phyloP scores from a whole-genome alignment of 2,888 invertebrate species.

The Zaprionus lineosus region DNA sequence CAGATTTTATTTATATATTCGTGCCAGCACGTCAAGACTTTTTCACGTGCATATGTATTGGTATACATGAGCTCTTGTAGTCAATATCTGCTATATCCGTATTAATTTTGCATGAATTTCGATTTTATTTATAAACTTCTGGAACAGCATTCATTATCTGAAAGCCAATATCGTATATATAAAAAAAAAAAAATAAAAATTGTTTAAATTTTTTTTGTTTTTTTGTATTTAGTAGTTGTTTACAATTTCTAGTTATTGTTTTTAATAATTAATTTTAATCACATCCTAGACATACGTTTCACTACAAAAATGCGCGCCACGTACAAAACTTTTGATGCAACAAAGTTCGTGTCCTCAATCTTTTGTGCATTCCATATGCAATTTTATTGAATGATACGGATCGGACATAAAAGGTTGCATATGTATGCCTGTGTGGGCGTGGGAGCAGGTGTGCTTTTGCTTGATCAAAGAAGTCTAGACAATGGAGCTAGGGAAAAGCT shows the following conservation, averaged over 20 bases:
- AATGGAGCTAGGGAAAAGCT: slow-evolving; percentile 7
- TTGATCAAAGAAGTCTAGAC: slow-evolving; percentile 1
- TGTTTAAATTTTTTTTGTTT: no score
- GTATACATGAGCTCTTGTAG: not conserved
- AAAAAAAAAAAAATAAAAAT: no score
- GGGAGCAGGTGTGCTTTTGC: slow-evolving; percentile 3
- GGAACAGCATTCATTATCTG: no score
- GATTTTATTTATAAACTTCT: no score
- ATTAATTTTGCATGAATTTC: not conserved
- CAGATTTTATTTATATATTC: not conserved
- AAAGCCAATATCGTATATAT: no score
- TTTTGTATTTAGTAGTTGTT: no score
- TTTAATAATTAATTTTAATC: not conserved
- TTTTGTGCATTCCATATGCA: slow-evolving; percentile 24
- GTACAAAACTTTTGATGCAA: not conserved
- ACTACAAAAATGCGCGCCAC: slow-evolving; percentile 14
- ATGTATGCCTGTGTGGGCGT: not conserved
- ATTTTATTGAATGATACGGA: slow-evolving; percentile 17
- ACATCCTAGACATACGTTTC: not conserved
- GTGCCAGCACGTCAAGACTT: not conserved
- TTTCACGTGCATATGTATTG: not conserved
- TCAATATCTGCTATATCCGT: not conserved
- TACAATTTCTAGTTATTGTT: no score
- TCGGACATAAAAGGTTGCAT: not conserved
- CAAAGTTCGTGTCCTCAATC: slow-evolving; percentile 48